Conservation (phyloP, 2,888 invertebrate species). For the Callyntrura guangdongensis region DNA sequence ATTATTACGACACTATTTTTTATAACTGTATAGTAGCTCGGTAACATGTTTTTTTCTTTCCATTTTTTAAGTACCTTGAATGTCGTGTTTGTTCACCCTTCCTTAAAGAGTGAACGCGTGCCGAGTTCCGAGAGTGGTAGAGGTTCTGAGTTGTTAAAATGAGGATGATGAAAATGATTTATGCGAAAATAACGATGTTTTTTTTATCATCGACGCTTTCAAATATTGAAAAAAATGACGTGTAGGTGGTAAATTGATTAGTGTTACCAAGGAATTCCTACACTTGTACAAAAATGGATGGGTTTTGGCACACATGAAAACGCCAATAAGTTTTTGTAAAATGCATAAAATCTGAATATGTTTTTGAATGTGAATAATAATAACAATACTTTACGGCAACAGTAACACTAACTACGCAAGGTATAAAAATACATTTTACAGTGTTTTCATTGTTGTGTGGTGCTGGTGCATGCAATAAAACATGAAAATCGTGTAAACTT, state of each 20-base stretch:
- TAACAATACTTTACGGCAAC: too few relatives aligned
- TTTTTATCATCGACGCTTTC: neutral
- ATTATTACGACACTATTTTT: neutral
- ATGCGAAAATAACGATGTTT: constrained; percentile 44
- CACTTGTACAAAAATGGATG: neutral
- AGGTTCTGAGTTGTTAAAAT: neutral
- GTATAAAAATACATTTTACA: neutral
- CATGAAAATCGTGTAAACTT: constrained; percentile 37
- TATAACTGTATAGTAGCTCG: too few relatives aligned
- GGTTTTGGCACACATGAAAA: too few relatives aligned
- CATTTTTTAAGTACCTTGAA: too few relatives aligned
- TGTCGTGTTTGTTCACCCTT: too few relatives aligned
- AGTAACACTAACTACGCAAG: too few relatives aligned
- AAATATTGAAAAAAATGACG: neutral
- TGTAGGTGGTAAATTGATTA: neutral
- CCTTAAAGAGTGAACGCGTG: too few relatives aligned
- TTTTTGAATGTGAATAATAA: too few relatives aligned
- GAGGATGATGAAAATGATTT: constrained; percentile 25
- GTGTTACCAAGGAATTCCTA: neutral
- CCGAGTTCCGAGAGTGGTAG: neutral
- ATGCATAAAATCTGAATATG: neutral
- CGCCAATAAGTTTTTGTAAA: neutral
- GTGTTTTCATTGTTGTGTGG: neutral
- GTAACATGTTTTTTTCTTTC: too few relatives aligned
- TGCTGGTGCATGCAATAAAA: neutral